Evolutionary conservation across 2,797 vertebrate species (phyloP).

Genomic region (Cyprinodon diabolis): DNA sequence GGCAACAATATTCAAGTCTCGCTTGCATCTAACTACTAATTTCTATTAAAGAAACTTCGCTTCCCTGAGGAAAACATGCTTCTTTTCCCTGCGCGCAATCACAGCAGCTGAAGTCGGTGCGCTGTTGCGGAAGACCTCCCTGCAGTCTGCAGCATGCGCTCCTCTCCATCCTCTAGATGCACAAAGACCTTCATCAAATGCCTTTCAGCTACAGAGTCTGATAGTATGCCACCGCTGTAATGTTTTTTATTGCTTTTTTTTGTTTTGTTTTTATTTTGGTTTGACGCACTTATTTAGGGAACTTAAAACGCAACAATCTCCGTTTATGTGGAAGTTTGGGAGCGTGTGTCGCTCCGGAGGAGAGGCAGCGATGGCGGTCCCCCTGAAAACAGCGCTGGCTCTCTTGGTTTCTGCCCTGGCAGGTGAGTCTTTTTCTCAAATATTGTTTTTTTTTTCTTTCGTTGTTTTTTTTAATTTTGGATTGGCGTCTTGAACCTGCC

Average conservation of each 20-base stretch:
- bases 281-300: neutral
- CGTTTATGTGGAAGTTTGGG: slow-evolving; percentile 55
- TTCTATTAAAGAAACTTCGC: slow-evolving; percentile 28
- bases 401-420: slow-evolving; percentile 73
- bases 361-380: slow-evolving; percentile 69
- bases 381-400: slow-evolving; percentile 70
- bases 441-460: neutral
- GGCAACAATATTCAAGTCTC: slow-evolving; percentile 35
- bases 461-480: neutral
- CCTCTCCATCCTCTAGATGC: slow-evolving; percentile 22
- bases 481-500: neutral
- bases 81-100: slow-evolving; percentile 52
- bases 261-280: neutral
- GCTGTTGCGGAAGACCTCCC: slow-evolving; percentile 51
- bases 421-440: slow-evolving; percentile 68
- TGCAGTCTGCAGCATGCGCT: slow-evolving; percentile 31
- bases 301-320: slow-evolving; percentile 3
- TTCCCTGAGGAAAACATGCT: slow-evolving; percentile 24
- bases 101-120: slow-evolving; percentile 59
- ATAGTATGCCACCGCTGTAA: slow-evolving; percentile 47
- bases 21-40: slow-evolving; percentile 20
- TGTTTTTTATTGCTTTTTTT: neutral
- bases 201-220: slow-evolving; percentile 5
- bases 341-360: slow-evolving; percentile 61
- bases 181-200: slow-evolving; percentile 23